phyloP scores from a whole-genome alignment of 2,888 invertebrate genomes.

The Drosophila aldrichi region DNA sequence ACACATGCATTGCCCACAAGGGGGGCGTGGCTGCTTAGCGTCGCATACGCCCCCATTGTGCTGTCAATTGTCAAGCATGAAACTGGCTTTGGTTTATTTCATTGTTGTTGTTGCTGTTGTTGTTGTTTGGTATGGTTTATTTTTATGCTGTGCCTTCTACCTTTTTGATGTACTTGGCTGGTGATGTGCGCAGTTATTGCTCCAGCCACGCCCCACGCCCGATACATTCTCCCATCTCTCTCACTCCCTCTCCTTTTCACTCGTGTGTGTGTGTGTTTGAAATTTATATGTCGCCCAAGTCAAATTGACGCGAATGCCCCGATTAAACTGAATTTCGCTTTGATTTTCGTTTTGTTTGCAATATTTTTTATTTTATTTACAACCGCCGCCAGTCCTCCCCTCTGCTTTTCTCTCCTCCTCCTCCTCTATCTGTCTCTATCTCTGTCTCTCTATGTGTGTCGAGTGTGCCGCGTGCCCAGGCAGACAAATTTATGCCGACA shows the following conservation, averaged over 20 bases:
- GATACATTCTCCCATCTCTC: not conserved
- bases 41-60: conserved; percentile 30
- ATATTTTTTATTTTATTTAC: conserved; percentile 21
- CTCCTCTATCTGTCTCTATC: not conserved
- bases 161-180: conserved; percentile 37
- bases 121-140: not conserved
- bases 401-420: not conserved
- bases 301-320: conserved; percentile 45
- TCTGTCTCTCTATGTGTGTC: not conserved
- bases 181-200: conserved; percentile 18
- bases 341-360: conserved; percentile 33
- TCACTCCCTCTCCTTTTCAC: not conserved
- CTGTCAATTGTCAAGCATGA: conserved; percentile 8
- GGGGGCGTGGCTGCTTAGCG: not conserved
- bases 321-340: conserved; percentile 58
- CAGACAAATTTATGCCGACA: conserved; percentile 65
- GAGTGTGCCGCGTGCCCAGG: conserved; percentile 30
- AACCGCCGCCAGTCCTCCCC: not conserved
- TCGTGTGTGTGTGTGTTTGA: conserved; percentile 11
- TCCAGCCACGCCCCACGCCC: conserved; percentile 13
- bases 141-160: conserved; percentile 37
- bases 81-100: conserved; percentile 7
- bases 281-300: conserved; percentile 33
- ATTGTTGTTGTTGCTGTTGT: not conserved
- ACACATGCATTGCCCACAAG: not conserved